Evolutionary conservation across 2,888 invertebrate genomes (phyloP), one percentile per base, ranked within the genome.

Genomic region (Cyrtodaria siliqua): DNA sequence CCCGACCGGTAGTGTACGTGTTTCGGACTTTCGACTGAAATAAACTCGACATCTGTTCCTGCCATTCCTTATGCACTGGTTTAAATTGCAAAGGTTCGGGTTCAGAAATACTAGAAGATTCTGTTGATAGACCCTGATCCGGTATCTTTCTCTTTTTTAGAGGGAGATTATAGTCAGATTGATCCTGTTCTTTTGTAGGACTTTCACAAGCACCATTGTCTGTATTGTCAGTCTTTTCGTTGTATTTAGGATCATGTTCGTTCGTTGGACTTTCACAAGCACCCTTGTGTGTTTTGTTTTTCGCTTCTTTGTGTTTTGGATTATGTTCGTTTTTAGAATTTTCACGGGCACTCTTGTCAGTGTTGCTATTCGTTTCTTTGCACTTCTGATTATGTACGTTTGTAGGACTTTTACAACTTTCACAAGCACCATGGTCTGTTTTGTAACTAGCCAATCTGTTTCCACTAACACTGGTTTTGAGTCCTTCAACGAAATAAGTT

Each of bases 381-480:
- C n/a, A n/a, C n/a, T n/a, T n/a, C n/a, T n/a, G n/a, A n/a, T n/a
- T n/a, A n/a, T n/a, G n/a, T n/a, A n/a, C n/a, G n/a, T n/a, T 18
- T 53, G 26, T 53, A 53, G 53, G 53, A 53, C 53, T 29, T 53
- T 53, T n/a, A n/a, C n/a, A n/a, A n/a, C n/a, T n/a, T n/a, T n/a
- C 53, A 53, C 27, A 27, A 53, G 53, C 53, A 27, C 6, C 33
- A 33, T 33, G 6, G 26, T 53, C 53, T 29, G 24, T 53, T 27
- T 29, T 53, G 27, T 53, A 53, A 29, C 53, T 26, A 53, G 26
- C 27, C 53, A 53, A 29, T 53, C 53, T 27, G 53, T 53, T 27
- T 29, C 53, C 53, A 53, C 53, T 53, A 27, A 53, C 53, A 53
- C 53, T 53, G 53, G 53, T 53, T 53, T 53, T 53, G 27, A 53